These are phyloP conservation scores for Orestias chungarensis DNA, from an alignment of 2,797 vertebrate species.

Conservation along the genomic window DNA sequence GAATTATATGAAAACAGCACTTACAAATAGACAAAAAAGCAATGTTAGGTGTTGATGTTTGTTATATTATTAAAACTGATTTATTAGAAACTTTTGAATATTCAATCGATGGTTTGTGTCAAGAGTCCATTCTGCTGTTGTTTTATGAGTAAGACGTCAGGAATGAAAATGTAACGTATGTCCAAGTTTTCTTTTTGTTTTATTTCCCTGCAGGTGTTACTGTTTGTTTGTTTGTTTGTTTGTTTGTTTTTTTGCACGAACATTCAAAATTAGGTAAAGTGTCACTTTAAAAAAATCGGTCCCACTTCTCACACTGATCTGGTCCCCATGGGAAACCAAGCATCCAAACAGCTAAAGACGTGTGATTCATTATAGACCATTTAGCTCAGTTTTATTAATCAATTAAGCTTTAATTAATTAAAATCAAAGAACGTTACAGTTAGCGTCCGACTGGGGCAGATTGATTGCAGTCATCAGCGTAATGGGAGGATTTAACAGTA, in stretches of 20 bases:
- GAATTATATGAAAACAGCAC: too few relatives aligned
- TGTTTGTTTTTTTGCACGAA: neutral
- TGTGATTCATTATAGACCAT: conserved; percentile 13
- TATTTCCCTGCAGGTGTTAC: neutral
- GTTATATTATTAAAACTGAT: too few relatives aligned
- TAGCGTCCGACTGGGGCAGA: conserved; percentile 22
- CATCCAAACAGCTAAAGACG: conserved; percentile 12
- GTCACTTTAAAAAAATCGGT: conserved; percentile 17
- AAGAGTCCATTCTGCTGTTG: too few relatives aligned
- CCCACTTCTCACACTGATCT: conserved; percentile 11
- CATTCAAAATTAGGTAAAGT: neutral
- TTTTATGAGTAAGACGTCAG: too few relatives aligned
- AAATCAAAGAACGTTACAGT: conserved; percentile 23
- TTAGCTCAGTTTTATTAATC: conserved; percentile 7
- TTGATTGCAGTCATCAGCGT: conserved; percentile 1
- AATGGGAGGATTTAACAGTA: conserved; percentile 4
- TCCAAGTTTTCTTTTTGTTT: too few relatives aligned
- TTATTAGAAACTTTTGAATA: too few relatives aligned
- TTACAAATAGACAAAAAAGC: too few relatives aligned
- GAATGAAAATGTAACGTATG: too few relatives aligned
- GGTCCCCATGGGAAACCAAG: conserved; percentile 29
- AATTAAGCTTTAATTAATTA: conserved; percentile 41
- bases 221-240: too few relatives aligned
- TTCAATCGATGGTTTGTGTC: too few relatives aligned
- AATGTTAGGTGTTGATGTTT: too few relatives aligned